These are phyloP conservation scores for Lasius platythorax DNA, from an alignment of 2,888 invertebrate species.

Conservation along the genomic window DNA sequence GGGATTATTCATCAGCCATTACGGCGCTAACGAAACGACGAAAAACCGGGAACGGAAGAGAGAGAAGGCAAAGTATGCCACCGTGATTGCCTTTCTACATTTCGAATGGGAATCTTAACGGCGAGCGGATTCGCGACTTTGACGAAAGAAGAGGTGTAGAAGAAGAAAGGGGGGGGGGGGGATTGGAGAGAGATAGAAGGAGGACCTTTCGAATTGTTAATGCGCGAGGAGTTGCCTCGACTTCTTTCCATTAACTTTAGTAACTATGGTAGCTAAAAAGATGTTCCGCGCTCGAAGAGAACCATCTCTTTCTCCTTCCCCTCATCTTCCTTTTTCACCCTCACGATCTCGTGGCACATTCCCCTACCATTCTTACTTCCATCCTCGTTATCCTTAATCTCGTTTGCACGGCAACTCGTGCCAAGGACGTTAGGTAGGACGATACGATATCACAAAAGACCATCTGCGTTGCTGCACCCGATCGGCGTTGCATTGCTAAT, in stretches of 20 bases:
- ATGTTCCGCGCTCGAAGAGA: constrained; percentile 38
- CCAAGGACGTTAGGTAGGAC: constrained; percentile 59
- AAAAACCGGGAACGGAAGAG: background rate
- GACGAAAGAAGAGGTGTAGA: constrained; percentile 14
- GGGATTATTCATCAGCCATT: constrained; percentile 55
- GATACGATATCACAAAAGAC: constrained; percentile 61
- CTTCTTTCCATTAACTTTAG: constrained; percentile 63
- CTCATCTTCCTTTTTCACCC: background rate
- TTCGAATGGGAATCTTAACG: constrained; percentile 44
- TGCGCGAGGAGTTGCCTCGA: constrained; percentile 50
- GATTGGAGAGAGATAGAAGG: background rate
- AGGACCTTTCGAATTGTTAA: constrained; percentile 60
- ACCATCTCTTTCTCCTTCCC: background rate
- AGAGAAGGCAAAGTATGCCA: background rate
- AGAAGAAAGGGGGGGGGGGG: background rate
- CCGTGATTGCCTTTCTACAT: constrained; percentile 51
- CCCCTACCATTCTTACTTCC: constrained; percentile 36
- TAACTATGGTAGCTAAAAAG: constrained; percentile 51
- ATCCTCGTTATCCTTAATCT: constrained; percentile 61
- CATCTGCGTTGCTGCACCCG: constrained; percentile 34
- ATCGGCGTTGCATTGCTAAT: constrained; percentile 54
- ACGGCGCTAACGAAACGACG: constrained; percentile 45
- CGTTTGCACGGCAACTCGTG: constrained; percentile 57
- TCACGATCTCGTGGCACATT: background rate
- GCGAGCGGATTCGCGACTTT: constrained; percentile 26